Evolutionary conservation across 2,797 vertebrate genomes (phyloP).

Genomic region (Orientallactaga sibirica): DNA sequence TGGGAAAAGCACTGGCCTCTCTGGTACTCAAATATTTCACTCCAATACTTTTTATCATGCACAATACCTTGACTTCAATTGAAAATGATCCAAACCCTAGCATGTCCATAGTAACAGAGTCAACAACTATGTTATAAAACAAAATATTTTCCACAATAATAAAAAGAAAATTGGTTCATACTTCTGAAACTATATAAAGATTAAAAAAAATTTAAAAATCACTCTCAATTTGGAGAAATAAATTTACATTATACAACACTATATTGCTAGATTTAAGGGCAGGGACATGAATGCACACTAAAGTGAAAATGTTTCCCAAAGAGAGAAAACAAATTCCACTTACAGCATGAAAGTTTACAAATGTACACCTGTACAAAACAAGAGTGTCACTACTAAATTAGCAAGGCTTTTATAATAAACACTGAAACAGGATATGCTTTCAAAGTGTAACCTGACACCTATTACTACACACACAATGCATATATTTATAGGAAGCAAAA

Average conservation of each 20-base stretch:
- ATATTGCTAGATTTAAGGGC: conserved; percentile 94
- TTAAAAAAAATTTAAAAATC: conserved; percentile 94
- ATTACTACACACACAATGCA: conserved; percentile 97
- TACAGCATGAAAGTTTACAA: conserved; percentile 99
- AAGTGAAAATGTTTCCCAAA: conserved; percentile 95
- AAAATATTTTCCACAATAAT: conserved; percentile 95
- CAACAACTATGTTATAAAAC: conserved; percentile 95
- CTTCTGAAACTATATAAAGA: conserved; percentile 95
- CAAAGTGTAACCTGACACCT: conserved; percentile 97
- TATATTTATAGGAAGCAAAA: conserved; percentile 97
- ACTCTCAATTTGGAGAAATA: conserved; percentile 95
- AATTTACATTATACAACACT: conserved; percentile 99
- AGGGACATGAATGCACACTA: conserved; percentile 98
- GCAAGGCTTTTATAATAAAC: conserved; percentile 97
- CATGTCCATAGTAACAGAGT: conserved; percentile 95
- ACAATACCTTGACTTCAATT: conserved; percentile 89
- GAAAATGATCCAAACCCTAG: conserved; percentile 89
- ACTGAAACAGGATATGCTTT: conserved; percentile 92
- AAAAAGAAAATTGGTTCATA: conserved; percentile 94
- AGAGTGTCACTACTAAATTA: conserved; percentile 97
- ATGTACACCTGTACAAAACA: conserved; percentile 99
- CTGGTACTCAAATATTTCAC: conserved; percentile 91
- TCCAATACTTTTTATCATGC: conserved; percentile 90
- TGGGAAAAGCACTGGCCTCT: conserved; percentile 93
- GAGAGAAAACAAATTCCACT: conserved; percentile 98